Evolutionary conservation across 2,797 vertebrate species (phyloP), one percentile per base, ranked within the genome.

Genomic region (Hydrocynus forskahlii): DNA sequence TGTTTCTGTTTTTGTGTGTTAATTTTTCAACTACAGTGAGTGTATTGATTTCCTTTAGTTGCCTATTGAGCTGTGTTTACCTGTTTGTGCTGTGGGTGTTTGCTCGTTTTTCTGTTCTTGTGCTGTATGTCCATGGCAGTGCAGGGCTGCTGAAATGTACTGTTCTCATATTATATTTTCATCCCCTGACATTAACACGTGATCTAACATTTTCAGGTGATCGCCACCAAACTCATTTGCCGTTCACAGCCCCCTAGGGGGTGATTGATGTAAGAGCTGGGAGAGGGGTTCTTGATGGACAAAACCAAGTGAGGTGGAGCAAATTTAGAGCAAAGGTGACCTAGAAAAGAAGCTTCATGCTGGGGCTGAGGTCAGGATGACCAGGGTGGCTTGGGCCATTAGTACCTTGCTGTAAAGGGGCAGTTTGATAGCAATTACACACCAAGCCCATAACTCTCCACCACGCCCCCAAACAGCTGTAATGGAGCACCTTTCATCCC

Each of bases 291-390:
- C 76, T 64, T 79, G 81, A 63, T 70, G 80, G 79, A 78, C 62
- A 69, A 78, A 79, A 83, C 78, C 78, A 80, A 78, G 82, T 77
- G 59, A 75, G 79, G 79, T 77, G 80, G 60, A 84, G 83, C 85
- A 87, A 84, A 89, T 87, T 79, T 88, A 91, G 86, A 84, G 86
- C 88, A 87, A 90, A 92, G 89, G 88, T 92, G 89, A 93, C 83
- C 86, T 90, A 80, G 57, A 85, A 69, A 77, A 69, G 80, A 80
- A 40, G 75, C 86, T 40, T 62, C 63, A 75, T 78, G 88, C 78
- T 83, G 79, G 67, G 40, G 60, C 38, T 82, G 76, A 81, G 76
- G 83, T 79, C 78, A 54, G 73, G 67, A 54, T 76, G 81, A 62
- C 38, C 48, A 35, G 52, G 48, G 71, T 75, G 60, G 84, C 87